Evolutionary conservation across 2,888 invertebrate genomes (phyloP).

Genomic region (Koerneria pararmatus): DNA sequence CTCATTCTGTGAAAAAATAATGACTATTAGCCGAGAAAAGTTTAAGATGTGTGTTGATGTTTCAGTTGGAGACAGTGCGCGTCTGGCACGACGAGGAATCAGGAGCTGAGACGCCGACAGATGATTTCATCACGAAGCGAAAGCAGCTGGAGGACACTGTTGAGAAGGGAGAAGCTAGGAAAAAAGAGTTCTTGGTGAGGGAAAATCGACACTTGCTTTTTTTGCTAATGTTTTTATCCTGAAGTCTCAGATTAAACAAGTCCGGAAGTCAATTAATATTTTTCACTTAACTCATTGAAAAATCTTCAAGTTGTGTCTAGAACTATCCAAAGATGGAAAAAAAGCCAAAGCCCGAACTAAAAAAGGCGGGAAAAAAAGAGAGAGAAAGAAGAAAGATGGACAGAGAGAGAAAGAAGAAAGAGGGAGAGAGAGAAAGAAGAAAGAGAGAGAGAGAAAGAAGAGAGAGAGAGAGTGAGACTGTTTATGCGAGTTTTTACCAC

Average conservation of each 20-base stretch:
- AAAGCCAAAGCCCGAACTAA: too few species aligned
- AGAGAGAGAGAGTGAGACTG: neutral
- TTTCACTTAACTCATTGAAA: neutral
- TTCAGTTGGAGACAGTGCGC: constrained; percentile 34
- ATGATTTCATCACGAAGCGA: constrained; percentile 43
- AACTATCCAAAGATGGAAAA: neutral
- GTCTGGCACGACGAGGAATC: constrained; percentile 89
- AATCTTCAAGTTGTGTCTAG: neutral
- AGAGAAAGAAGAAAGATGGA: too few species aligned
- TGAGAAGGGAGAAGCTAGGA: constrained; percentile 37
- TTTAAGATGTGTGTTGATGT: too few species aligned
- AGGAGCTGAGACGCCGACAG: constrained; percentile 77
- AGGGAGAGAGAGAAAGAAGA: neutral
- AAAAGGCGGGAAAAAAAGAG: too few species aligned
- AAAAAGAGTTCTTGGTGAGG: constrained; percentile 38
- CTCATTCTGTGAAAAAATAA: too few species aligned
- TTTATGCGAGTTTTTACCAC: neutral
- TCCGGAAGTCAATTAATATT: too few species aligned
- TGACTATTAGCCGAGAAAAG: neutral
- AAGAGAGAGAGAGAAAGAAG: too few species aligned
- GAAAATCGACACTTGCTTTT: too few species aligned
- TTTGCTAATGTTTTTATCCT: too few species aligned
- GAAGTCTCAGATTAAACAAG: too few species aligned
- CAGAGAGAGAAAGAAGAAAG: neutral
- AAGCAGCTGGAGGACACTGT: constrained; percentile 42